Base-by-base conservation (phyloP, 2,113 vertebrate genomes). In the Lepus timidus region DNA sequence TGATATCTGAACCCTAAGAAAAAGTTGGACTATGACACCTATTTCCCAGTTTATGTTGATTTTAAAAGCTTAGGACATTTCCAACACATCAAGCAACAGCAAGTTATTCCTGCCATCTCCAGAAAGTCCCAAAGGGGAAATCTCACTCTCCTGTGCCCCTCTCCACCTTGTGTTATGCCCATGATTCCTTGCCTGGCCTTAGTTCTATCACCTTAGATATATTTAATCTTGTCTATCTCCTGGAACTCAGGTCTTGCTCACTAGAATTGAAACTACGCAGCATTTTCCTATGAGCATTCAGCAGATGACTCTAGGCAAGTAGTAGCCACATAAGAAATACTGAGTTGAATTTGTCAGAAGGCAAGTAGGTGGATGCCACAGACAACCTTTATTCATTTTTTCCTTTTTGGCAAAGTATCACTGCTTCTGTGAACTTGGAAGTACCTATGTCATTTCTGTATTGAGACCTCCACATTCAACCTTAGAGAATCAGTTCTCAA, bases 401-500 rank as follows among this genome's bases (percentile, higher is more conserved):
- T 17, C 19, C 25, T 58, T 92, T 71, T 85, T 39, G 39, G n/a
- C 6, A 85, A 25, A 62, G 27, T 51, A 62, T 81, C 67, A 51
- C 61, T 70, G 29, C 22, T 76, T 85, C 64, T 33, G 9, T 20
- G 55, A 89, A 86, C 13, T 58, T 33, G 55, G 13, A 95, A 88
- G 36, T 68, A 8, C 29, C n/a, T 4, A 2, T 31, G 20, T 82
- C n/a, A 23, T 80, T 85, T 93, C 86, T 95, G 82, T 96, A 91
- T 80, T 89, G 61, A 93, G 74, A 74, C 68, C 58, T 74, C 58
- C 82, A 81, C 5, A 55, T 49, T 85, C 51, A 14, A 4, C 64
- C 65, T 88, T 51, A 78, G 44, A 79, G 61, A 75, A 83, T 92
- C 81, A 11, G 39, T 25, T 94, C 89, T 86, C 79, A 58, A 83